Conservation (phyloP, 2,888 invertebrate species). For the Vesta saturnalis region DNA sequence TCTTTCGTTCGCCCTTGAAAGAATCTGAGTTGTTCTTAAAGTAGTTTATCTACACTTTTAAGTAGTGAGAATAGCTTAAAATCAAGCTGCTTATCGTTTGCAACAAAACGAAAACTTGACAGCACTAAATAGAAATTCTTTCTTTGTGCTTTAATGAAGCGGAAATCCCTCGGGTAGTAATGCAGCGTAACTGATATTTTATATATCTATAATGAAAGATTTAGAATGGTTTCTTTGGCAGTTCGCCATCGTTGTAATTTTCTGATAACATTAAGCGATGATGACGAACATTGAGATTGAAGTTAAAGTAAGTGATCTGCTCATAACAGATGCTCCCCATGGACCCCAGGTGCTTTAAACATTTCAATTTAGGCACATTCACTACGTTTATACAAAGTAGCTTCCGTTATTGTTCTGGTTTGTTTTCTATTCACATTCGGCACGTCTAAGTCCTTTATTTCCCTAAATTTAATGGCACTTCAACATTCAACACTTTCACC, state of each 20-base stretch:
- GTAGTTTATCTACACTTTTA: conserved; percentile 11
- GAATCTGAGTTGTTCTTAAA: not conserved
- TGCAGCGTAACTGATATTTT: conserved; percentile 25
- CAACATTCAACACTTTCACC: not conserved
- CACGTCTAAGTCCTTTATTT: conserved; percentile 22
- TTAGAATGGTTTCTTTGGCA: conserved; percentile 9
- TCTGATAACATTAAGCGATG: not conserved
- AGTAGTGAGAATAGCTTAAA: conserved; percentile 20
- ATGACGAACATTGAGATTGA: not conserved
- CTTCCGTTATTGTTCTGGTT: conserved; percentile 33
- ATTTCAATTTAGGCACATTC: conserved; percentile 17
- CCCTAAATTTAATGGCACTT: conserved; percentile 14
- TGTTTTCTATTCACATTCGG: conserved; percentile 26
- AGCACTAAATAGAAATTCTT: conserved; percentile 16
- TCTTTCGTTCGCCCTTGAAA: conserved; percentile 14
- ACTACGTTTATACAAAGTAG: conserved; percentile 21
- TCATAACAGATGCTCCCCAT: conserved; percentile 1
- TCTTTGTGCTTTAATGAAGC: conserved; percentile 21
- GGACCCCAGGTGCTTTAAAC: conserved; percentile 15
- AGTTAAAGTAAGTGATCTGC: conserved; percentile 1
- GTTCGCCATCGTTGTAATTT: not conserved
- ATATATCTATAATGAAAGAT: conserved; percentile 10
- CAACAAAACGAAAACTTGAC: conserved; percentile 1
- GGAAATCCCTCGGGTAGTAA: conserved; percentile 22
- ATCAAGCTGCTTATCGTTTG: conserved; percentile 1